Conservation (phyloP, 2,797 vertebrate genomes). For the Amniataba percoides region DNA sequence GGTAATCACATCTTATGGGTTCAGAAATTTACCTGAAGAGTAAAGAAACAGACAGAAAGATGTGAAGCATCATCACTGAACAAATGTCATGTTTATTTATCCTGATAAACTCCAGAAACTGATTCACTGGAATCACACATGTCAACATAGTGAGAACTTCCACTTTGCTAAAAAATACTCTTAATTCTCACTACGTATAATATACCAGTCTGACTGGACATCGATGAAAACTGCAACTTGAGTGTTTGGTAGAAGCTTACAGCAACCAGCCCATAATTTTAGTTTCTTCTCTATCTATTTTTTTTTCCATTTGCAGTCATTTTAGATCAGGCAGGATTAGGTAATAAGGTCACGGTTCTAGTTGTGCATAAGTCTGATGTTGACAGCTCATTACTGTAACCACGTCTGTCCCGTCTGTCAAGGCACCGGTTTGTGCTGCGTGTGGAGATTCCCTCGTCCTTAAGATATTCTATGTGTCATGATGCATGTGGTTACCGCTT, state of each 20-base stretch:
- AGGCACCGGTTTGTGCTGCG: background rate
- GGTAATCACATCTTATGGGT: constrained; percentile 25
- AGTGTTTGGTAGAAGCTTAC: too few relatives aligned
- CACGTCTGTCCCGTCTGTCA: background rate
- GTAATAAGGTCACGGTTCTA: background rate
- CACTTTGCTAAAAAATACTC: too few relatives aligned
- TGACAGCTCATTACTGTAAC: background rate
- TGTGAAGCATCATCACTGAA: background rate
- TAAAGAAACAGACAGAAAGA: background rate
- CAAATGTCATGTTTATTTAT: constrained; percentile 13
- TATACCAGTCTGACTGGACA: too few relatives aligned
- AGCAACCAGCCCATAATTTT: too few relatives aligned
- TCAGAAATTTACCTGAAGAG: constrained; percentile 16
- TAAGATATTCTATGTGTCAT: background rate
- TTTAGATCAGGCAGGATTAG: background rate
- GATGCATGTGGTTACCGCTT: too few relatives aligned
- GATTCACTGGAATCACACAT: too few relatives aligned
- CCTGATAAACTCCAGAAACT: too few relatives aligned
- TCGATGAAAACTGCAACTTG: too few relatives aligned
- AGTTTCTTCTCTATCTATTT: background rate
- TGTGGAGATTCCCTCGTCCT: background rate
- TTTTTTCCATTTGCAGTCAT: background rate
- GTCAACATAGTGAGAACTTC: too few relatives aligned
- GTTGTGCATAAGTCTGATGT: background rate
- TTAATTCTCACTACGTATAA: too few relatives aligned